Evolutionary conservation across 2,797 vertebrate species (phyloP).

Genomic region (Morus bassanus): DNA sequence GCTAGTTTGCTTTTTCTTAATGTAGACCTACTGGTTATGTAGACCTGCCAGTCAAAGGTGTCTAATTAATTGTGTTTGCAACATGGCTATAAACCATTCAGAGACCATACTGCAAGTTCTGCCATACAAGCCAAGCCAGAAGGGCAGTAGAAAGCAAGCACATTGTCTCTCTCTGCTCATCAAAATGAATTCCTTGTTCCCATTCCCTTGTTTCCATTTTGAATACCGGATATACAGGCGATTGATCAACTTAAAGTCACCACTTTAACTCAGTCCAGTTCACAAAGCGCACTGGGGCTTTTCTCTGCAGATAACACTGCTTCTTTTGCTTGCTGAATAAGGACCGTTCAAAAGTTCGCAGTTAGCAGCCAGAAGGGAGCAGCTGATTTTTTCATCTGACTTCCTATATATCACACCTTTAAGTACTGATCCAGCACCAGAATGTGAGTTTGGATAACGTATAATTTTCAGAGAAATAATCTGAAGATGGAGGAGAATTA

Average conservation of each 20-base stretch:
- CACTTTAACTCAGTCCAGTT: neutral
- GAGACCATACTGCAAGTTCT: neutral
- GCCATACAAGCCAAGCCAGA: neutral
- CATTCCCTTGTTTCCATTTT: too few relatives aligned
- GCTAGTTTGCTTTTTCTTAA: neutral
- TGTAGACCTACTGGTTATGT: neutral
- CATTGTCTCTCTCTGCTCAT: neutral
- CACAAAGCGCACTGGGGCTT: neutral
- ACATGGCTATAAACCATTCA: neutral
- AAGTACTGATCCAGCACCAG: neutral
- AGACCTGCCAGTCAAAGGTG: neutral
- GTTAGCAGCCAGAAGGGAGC: neutral
- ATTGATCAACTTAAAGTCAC: neutral
- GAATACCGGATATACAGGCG: neutral
- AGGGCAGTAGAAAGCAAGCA: neutral
- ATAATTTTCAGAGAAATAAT: neutral
- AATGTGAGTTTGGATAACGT: neutral
- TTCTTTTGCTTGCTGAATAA: neutral
- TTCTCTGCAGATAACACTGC: neutral
- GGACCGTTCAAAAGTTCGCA: neutral
- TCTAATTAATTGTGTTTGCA: neutral
- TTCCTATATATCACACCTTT: neutral
- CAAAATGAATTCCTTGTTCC: neutral
- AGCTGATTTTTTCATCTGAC: neutral
- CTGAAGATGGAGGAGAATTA: neutral